Conservation (phyloP, 2,113 vertebrate genomes). For the Salvelinus alpinus region DNA sequence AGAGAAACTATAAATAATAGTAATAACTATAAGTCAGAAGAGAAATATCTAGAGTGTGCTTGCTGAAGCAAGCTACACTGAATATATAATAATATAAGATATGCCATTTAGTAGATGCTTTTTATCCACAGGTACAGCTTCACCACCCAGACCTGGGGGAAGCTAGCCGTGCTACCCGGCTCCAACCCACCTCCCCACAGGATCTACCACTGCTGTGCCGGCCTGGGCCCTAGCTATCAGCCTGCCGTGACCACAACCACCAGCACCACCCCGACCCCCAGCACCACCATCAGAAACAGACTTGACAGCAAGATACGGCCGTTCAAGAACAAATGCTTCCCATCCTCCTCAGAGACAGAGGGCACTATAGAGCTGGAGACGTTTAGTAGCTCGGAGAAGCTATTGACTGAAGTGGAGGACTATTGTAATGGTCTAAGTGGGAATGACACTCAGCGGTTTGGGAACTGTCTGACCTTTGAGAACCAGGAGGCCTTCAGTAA, state of each 20-base stretch:
- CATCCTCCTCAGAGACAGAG: slow-evolving; percentile 43
- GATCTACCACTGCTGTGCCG: slow-evolving; percentile 79
- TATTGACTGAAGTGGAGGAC: not conserved
- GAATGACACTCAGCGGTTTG: slow-evolving; percentile 12
- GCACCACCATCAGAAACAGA: not conserved
- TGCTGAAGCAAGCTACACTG: too few relatives aligned
- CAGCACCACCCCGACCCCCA: not conserved
- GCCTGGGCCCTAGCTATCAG: slow-evolving; percentile 72
- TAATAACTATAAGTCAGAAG: too few relatives aligned
- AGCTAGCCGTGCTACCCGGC: slow-evolving; percentile 55
- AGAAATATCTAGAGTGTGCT: too few relatives aligned
- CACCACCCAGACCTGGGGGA: slow-evolving; percentile 73
- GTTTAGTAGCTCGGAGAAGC: slow-evolving; percentile 44
- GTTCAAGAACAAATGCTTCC: slow-evolving; percentile 74
- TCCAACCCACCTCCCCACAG: slow-evolving; percentile 62
- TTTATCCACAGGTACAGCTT: slow-evolving; percentile 68
- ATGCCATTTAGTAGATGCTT: too few relatives aligned
- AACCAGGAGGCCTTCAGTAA: slow-evolving; percentile 59
- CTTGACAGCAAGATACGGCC: slow-evolving; percentile 38
- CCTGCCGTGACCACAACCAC: slow-evolving; percentile 1
- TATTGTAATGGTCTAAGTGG: slow-evolving; percentile 7
- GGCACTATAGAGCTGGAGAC: slow-evolving; percentile 79
- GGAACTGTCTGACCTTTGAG: slow-evolving; percentile 60
- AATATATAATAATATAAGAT: too few relatives aligned
- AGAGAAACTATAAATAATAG: too few relatives aligned